Evolutionary conservation across 2,888 invertebrate genomes (phyloP).

Genomic region (Stomorhina lunata): DNA sequence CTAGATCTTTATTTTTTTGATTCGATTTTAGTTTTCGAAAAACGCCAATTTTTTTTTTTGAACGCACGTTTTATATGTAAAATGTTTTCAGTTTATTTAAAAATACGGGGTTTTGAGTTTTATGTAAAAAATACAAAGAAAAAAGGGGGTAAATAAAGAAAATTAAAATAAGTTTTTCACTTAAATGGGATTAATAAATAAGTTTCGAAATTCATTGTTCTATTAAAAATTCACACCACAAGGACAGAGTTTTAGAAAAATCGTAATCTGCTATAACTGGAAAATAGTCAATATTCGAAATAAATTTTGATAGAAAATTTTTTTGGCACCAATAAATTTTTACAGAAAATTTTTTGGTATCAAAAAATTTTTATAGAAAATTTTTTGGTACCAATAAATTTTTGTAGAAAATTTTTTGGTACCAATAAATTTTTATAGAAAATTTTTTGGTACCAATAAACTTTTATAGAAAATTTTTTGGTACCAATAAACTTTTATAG

Average conservation of each 20-base stretch:
- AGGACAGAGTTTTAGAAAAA: background rate
- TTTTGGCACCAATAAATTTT: no score
- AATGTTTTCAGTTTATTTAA: constrained; percentile 43
- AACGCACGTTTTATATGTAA: constrained; percentile 32
- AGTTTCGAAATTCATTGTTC: background rate
- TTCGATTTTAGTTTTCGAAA: constrained; percentile 17
- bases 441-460: no score
- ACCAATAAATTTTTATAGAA: no score
- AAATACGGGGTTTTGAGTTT: constrained; percentile 19
- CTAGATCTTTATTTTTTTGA: constrained; percentile 47
- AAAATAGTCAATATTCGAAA: no score
- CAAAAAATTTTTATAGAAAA: no score
- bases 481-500: no score
- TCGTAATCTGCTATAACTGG: background rate
- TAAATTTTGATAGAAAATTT: no score
- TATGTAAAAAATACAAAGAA: constrained; percentile 24
- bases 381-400: no score
- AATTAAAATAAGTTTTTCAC: constrained; percentile 22
- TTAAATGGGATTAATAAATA: constrained; percentile 3
- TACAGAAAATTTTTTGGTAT: no score
- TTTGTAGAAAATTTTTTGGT: no score
- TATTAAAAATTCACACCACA: background rate
- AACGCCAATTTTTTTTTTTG: constrained; percentile 39
- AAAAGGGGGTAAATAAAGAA: constrained; percentile 2
- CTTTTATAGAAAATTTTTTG: no score